Evolutionary conservation across 37 sponge, comb jelly and placozoan species (phyloP).

Genomic region (Chondrosia reniformis): DNA sequence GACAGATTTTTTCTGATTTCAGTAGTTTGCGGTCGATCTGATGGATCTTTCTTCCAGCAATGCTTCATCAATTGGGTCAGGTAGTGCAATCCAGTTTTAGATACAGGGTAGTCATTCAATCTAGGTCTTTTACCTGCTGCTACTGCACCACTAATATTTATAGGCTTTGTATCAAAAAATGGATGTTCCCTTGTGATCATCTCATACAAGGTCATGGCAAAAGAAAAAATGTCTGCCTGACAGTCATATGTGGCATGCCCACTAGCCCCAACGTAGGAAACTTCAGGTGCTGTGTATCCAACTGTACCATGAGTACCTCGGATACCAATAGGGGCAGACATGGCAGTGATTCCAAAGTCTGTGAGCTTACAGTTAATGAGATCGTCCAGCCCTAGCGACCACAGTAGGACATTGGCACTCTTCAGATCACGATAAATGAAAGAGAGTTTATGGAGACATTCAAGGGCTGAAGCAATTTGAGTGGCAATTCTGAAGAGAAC

Average conservation of each 20-base stretch:
- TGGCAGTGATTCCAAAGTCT: constrained; percentile 28
- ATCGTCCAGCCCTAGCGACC: constrained; percentile 32
- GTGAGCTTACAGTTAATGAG: constrained; percentile 51
- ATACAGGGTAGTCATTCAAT: constrained; percentile 1
- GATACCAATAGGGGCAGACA: constrained; percentile 25
- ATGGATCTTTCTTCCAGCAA: constrained; percentile 33
- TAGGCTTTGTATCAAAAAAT: neutral
- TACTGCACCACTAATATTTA: constrained; percentile 3
- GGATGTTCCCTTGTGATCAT: constrained; percentile 30
- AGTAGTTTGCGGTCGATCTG: constrained; percentile 22
- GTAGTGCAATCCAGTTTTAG: constrained; percentile 13
- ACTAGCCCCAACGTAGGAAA: constrained; percentile 8
- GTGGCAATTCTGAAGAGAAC: constrained; percentile 39
- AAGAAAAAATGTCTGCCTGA: constrained; percentile 48
- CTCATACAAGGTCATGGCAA: constrained; percentile 42
- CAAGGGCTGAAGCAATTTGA: constrained; percentile 49
- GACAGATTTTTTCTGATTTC: constrained; percentile 34
- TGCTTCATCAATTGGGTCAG: constrained; percentile 30
- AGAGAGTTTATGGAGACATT: constrained; percentile 21
- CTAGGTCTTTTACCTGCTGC: constrained; percentile 20
- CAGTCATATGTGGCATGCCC: constrained; percentile 15
- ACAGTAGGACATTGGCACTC: constrained; percentile 48
- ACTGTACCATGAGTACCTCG: constrained; percentile 26
- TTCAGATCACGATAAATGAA: constrained; percentile 48
- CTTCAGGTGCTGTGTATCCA: constrained; percentile 55